Conservation (phyloP, 2,797 vertebrate species). For the Danio choprae region DNA sequence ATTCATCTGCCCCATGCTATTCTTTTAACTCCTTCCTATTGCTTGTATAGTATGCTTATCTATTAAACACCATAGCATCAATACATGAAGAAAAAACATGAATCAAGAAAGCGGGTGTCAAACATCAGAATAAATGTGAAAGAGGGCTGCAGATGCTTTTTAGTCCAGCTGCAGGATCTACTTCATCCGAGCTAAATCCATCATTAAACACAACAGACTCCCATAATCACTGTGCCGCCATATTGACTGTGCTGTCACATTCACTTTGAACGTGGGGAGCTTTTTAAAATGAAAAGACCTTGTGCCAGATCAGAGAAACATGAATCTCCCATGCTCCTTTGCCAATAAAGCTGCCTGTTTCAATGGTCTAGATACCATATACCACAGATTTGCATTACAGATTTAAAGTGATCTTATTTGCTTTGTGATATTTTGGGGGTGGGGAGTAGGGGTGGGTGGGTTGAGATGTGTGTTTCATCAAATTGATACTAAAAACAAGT, state of each 20-base stretch:
- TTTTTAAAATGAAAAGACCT: not conserved
- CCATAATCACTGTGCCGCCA: conserved; percentile 79
- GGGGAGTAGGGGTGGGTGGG: too few species aligned
- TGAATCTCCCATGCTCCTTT: not conserved
- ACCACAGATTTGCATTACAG: conserved; percentile 24
- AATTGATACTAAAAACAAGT: conserved; percentile 19
- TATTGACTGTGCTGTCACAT: conserved; percentile 75
- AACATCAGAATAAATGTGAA: not conserved
- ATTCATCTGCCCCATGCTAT: not conserved
- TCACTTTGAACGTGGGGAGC: conserved; percentile 46
- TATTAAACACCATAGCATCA: not conserved
- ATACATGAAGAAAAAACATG: not conserved
- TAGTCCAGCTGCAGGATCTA: conserved; percentile 65
- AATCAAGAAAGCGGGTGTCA: not conserved
- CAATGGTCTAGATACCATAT: conserved; percentile 1
- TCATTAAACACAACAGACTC: conserved; percentile 78
- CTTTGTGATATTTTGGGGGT: not conserved
- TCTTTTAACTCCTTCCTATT: not conserved
- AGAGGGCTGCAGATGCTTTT: not conserved
- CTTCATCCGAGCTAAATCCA: conserved; percentile 63
- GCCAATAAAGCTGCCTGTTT: not conserved
- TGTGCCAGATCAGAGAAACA: conserved; percentile 7
- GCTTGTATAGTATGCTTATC: not conserved
- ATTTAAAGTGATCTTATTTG: conserved; percentile 20
- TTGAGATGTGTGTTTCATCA: not conserved